These are phyloP conservation scores for Crioceris asparagi DNA, from an alignment of 2,888 invertebrate species.

Conservation along the genomic window DNA sequence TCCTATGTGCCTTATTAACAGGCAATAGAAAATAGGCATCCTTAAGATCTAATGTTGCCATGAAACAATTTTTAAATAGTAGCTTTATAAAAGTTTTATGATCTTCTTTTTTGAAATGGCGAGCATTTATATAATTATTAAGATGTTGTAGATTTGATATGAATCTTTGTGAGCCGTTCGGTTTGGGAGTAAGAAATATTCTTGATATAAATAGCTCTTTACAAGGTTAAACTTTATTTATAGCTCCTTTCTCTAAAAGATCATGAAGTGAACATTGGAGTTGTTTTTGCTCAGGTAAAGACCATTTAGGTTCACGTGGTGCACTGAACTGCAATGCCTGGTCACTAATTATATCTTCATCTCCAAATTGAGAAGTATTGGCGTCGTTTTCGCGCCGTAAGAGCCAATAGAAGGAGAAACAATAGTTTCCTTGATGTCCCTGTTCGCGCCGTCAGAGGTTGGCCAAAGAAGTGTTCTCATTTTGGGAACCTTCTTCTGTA, in stretches of 20 bases:
- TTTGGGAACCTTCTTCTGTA: too few relatives aligned
- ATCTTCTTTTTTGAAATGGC: conserved; percentile 4
- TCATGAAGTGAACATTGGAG: conserved; percentile 4
- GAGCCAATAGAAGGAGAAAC: neutral
- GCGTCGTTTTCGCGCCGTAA: neutral
- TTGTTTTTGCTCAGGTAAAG: conserved; percentile 1
- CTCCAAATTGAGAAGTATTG: neutral
- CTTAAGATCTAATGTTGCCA: conserved; percentile 4
- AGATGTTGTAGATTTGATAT: conserved; percentile 3
- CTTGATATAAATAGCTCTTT: conserved; percentile 6
- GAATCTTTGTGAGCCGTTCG: too few relatives aligned
- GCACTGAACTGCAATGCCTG: conserved; percentile 1
- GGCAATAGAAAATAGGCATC: conserved; percentile 6
- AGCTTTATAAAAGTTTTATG: neutral
- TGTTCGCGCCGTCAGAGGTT: too few relatives aligned
- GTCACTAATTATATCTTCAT: neutral
- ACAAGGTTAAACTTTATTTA: conserved; percentile 4
- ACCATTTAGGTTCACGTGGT: conserved; percentile 4
- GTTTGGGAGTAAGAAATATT: conserved; percentile 7
- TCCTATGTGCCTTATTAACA: conserved; percentile 2
- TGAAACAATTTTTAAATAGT: conserved; percentile 1
- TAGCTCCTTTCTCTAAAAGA: conserved; percentile 5
- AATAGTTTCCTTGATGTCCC: neutral
- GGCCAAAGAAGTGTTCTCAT: too few relatives aligned
- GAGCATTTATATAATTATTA: neutral